Conservation (phyloP, 2,797 vertebrate species). For the Synanceia verrucosa region DNA sequence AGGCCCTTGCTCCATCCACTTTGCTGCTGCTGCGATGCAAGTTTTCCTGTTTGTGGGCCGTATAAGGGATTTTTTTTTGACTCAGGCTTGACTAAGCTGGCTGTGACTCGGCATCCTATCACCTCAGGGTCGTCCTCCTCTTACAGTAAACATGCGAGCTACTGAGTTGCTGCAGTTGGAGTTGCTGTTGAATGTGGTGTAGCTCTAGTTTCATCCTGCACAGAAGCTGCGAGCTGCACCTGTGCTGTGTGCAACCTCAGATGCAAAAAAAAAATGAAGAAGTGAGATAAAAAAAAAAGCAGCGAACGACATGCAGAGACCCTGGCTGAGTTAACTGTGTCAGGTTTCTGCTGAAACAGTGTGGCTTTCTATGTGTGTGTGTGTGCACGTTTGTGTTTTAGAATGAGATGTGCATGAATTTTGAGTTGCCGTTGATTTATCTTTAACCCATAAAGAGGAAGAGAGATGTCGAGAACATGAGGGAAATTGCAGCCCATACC, state of each 20-base stretch:
- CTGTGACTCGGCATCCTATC: conserved; percentile 12
- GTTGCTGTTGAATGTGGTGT: conserved; percentile 30
- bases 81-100: conserved; percentile 8
- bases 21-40: too few relatives aligned
- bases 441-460: conserved; percentile 56
- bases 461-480: conserved; percentile 14
- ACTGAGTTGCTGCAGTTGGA: conserved; percentile 28
- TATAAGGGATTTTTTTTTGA: too few relatives aligned
- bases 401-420: conserved; percentile 1
- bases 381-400: background rate
- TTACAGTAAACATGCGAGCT: conserved; percentile 29
- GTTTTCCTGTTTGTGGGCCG: too few relatives aligned
- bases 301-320: conserved; percentile 10
- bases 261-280: conserved; percentile 61
- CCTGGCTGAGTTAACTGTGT: conserved; percentile 36
- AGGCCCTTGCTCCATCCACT: too few relatives aligned
- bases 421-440: conserved; percentile 38
- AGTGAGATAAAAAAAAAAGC: conserved; percentile 51
- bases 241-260: conserved; percentile 50
- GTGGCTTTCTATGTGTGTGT: background rate
- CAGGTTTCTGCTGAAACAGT: conserved; percentile 48
- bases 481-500: conserved; percentile 1
- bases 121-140: conserved; percentile 21
- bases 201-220: conserved; percentile 31
- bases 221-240: conserved; percentile 53